Conservation (phyloP, 2,888 invertebrate species). For the Blera fallax region DNA sequence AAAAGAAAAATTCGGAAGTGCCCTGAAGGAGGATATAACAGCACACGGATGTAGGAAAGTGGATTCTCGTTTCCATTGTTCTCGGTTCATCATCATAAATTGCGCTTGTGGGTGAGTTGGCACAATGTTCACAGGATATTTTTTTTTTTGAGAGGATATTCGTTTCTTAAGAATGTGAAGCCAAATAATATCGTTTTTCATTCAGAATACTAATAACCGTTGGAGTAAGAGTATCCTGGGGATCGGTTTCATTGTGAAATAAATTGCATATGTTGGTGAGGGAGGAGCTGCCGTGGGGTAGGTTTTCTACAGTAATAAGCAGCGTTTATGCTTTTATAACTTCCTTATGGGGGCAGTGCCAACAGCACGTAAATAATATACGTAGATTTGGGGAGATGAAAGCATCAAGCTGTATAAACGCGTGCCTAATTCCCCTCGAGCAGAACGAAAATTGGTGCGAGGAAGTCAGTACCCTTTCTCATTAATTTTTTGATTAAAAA, state of each 20-base stretch:
- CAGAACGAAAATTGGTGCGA: too few species aligned
- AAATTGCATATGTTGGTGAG: background rate
- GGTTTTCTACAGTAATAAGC: background rate
- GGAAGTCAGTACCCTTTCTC: too few species aligned
- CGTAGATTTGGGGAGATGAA: too few species aligned
- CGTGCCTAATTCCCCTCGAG: too few species aligned
- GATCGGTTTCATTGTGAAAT: background rate
- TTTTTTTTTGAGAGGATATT: background rate
- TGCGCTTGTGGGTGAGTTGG: conserved; percentile 21
- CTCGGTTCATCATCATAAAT: conserved; percentile 23
- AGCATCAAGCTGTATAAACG: too few species aligned
- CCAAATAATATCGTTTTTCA: background rate
- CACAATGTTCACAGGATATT: background rate
- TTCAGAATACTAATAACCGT: background rate
- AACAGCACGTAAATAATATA: too few species aligned
- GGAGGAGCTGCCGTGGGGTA: background rate
- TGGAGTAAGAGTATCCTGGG: background rate
- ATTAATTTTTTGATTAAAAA: too few species aligned
- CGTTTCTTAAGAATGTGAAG: background rate
- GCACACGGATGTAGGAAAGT: conserved; percentile 40
- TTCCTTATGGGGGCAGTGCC: too few species aligned
- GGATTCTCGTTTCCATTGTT: conserved; percentile 35
- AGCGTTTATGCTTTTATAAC: too few species aligned
- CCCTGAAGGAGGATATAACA: conserved; percentile 18
- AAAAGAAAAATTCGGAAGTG: background rate